Conservation (phyloP, 2,113 vertebrate species). For the Rhabdomys dilectus region DNA sequence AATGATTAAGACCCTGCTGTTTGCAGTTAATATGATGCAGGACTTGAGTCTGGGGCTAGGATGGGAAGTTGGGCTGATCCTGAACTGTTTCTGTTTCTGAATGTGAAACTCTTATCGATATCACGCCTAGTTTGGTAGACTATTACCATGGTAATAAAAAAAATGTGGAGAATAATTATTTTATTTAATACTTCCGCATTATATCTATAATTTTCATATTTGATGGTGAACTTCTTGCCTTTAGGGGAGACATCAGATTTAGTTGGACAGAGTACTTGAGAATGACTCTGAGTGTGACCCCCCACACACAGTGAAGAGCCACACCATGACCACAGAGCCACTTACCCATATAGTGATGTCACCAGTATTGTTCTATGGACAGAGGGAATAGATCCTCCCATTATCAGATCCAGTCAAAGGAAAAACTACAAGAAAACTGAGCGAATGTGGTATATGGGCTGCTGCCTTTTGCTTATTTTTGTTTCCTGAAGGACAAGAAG, state of each 20-base stretch:
- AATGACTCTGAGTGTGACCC: background rate
- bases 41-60: constrained; percentile 58
- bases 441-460: background rate
- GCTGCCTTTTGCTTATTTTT: background rate
- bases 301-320: background rate
- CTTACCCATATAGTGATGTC: accelerated
- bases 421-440: background rate
- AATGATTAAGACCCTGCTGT: constrained; percentile 68
- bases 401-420: background rate
- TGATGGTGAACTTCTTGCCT: background rate
- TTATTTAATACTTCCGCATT: background rate
- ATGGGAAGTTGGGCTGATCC: constrained; percentile 34
- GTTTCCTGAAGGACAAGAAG: background rate
- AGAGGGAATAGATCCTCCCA: no score
- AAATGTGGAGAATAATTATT: background rate
- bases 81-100: constrained; percentile 33
- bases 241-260: background rate
- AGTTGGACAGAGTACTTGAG: accelerated
- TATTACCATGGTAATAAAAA: background rate
- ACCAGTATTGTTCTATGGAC: background rate
- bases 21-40: constrained; percentile 70
- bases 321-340: accelerated
- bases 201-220: background rate
- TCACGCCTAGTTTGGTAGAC: background rate
- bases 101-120: background rate